Percentiles rank a stretch among this genome's conserved stretches.
Conservation (phyloP, 2,113 vertebrate genomes). For the Tragulus kanchil region DNA sequence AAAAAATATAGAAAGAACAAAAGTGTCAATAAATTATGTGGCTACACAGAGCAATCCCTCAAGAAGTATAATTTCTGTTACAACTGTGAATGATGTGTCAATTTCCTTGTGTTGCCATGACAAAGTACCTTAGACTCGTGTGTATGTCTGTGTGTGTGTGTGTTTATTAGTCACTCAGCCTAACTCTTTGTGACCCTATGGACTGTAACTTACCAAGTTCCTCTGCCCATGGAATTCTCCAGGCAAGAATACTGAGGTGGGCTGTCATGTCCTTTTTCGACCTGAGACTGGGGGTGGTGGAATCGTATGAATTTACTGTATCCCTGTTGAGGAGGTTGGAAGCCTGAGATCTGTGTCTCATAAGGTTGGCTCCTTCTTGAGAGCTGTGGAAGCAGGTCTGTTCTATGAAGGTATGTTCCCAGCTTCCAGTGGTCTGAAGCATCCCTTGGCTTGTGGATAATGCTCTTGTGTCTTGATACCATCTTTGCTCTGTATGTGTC, state of each 20-base stretch:
- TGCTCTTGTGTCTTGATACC: background rate
- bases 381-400: background rate
- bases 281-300: no score
- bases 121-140: no score
- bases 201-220: no score
- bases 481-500: background rate
- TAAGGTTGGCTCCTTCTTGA: background rate
- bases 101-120: background rate
- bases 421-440: background rate
- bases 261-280: no score
- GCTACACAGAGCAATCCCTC: background rate
- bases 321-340: background rate
- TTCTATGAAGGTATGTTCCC: background rate
- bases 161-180: no score
- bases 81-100: fast-evolving
- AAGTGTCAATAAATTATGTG: background rate
- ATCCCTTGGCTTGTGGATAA: background rate
- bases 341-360: background rate
- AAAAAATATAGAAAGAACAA: background rate
- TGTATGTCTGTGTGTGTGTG: no score
- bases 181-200: no score
- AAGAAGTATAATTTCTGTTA: background rate
- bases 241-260: no score
- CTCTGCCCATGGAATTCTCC: no score
- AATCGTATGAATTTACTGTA: no score